These are phyloP conservation scores for Isurus oxyrinchus DNA, from an alignment of 2,113 vertebrate genomes.

Conservation along the genomic window DNA sequence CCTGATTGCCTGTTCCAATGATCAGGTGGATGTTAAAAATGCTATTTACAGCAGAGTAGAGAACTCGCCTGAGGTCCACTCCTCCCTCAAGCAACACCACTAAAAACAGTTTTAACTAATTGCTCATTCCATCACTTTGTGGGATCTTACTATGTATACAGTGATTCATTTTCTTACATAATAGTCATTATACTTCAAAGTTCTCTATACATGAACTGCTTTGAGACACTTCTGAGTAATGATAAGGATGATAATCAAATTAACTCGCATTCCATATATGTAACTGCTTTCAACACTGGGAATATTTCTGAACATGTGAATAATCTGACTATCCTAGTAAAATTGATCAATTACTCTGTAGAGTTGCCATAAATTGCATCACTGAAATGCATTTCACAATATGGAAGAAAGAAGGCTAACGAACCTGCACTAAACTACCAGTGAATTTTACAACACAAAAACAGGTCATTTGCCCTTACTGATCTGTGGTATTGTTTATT, in stretches of 20 bases:
- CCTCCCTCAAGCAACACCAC: background rate
- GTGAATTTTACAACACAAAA: background rate
- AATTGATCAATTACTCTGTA: background rate
- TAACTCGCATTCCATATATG: background rate
- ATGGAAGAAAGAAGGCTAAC: background rate
- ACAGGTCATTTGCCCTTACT: background rate
- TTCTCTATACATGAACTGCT: background rate
- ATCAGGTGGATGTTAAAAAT: background rate
- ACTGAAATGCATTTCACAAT: background rate
- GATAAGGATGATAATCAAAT: background rate
- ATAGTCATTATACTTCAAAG: background rate
- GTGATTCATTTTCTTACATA: background rate
- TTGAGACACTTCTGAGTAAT: background rate
- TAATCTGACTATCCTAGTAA: background rate
- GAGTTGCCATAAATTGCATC: background rate
- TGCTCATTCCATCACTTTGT: background rate
- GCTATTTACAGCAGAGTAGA: background rate
- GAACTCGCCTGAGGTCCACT: background rate
- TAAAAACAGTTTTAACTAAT: background rate
- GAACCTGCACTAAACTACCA: background rate
- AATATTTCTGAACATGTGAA: background rate
- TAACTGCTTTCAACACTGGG: background rate
- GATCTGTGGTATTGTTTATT: background rate
- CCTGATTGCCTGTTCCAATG: background rate
- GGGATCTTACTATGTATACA: background rate